Evolutionary conservation across 2,888 invertebrate genomes (phyloP).

Genomic region (Phyto melanocephala): DNA sequence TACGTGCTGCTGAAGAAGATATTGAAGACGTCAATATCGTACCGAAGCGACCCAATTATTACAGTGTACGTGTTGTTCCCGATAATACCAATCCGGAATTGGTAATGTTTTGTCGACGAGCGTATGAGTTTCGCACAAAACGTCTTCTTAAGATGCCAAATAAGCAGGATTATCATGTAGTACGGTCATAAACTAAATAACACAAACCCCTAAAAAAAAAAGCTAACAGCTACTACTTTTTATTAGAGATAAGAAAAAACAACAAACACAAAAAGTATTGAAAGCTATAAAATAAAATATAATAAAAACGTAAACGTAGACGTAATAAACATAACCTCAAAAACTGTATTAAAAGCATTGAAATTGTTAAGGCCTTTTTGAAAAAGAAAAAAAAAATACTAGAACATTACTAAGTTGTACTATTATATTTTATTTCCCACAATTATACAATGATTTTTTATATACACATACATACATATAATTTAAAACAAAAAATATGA

Average conservation of each 20-base stretch:
- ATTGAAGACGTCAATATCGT: conserved; percentile 87
- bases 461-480: too few relatives aligned
- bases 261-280: conserved; percentile 23
- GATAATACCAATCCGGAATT: conserved; percentile 87
- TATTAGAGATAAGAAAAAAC: conserved; percentile 38
- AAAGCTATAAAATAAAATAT: conserved; percentile 34
- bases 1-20: conserved; percentile 88
- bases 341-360: conserved; percentile 52
- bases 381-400: conserved; percentile 53
- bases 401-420: conserved; percentile 49
- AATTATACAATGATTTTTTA: conserved; percentile 56
- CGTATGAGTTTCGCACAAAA: conserved; percentile 96
- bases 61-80: conserved; percentile 80
- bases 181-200: conserved; percentile 61
- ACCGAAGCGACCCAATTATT: conserved; percentile 83
- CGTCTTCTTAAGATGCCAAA: conserved; percentile 78
- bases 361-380: conserved; percentile 64
- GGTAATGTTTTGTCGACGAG: conserved; percentile 95
- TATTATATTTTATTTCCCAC: conserved; percentile 41
- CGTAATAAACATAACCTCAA: conserved; percentile 59
- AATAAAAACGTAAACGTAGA: conserved; percentile 3
- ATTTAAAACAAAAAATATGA: conserved; percentile 61
- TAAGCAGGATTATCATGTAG: conserved; percentile 72
- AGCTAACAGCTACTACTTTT: conserved; percentile 10
- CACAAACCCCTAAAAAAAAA: conserved; percentile 14